Percentiles rank a stretch among this genome's conserved stretches.
These are phyloP conservation scores for Cheirogaleus major DNA, from an alignment of 2,797 vertebrate genomes.

Conservation along the genomic window DNA sequence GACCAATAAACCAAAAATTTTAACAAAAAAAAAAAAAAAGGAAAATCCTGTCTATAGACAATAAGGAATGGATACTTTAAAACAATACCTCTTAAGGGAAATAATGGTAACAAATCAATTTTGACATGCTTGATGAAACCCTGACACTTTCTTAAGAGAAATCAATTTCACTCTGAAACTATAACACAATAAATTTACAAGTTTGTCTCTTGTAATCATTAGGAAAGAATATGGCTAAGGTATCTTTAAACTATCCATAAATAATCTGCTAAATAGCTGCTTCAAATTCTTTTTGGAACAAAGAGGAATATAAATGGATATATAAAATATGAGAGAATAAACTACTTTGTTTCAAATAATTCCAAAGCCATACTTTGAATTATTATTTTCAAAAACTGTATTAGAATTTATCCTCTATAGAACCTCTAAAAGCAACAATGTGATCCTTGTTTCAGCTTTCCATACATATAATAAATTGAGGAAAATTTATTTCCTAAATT, in stretches of 20 bases:
- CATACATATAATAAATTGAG: constrained; percentile 23
- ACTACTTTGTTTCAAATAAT: constrained; percentile 50
- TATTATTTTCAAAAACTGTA: constrained; percentile 18
- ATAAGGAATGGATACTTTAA: not conserved
- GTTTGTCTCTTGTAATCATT: not conserved
- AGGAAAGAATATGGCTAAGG: not conserved
- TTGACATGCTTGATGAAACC: constrained; percentile 24
- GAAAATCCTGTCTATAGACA: not conserved
- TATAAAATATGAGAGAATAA: constrained; percentile 22
- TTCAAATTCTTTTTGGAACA: constrained; percentile 51
- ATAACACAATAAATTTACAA: not conserved
- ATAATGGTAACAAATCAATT: constrained; percentile 47
- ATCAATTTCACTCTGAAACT: constrained; percentile 16
- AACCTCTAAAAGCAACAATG: not conserved
- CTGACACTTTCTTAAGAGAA: constrained; percentile 20
- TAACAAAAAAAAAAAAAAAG: constrained; percentile 29
- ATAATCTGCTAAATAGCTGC: not conserved
- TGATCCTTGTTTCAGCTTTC: constrained; percentile 29
- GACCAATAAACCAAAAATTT: constrained; percentile 15
- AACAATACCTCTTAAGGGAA: not conserved
- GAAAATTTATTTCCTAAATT: constrained; percentile 54
- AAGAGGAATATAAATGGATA: not conserved
- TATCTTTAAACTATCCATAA: not conserved
- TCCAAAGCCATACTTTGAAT: constrained; percentile 19
- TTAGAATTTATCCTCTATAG: not conserved